Evolutionary conservation across 2,888 invertebrate genomes (phyloP), one percentile per base, ranked within the genome.

Genomic region (Lysandra bellargus): DNA sequence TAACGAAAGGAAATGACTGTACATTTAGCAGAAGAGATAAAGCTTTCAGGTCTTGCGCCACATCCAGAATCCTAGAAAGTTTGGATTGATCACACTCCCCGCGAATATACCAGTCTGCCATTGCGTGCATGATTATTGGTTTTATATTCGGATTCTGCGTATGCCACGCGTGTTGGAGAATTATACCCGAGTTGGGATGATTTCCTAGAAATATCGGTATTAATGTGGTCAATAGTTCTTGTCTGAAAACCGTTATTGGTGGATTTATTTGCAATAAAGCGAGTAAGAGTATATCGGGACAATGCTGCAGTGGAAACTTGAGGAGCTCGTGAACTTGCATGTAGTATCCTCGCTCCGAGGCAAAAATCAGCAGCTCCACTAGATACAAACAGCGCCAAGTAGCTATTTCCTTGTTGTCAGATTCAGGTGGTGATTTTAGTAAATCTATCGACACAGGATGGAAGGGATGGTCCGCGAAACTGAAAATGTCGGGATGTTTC

Each of bases 111-210:
- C 99, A 99, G 83, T 99, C 99, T 0, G 98, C 98, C 99, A 99
- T 99, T 1, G 98, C 97, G 86, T 98, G 98, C 97, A 99, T 98
- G 81, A 99, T 97, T 80, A 98, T 96, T 2, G 97, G 96, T 83
- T 97, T 97, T 79, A 98, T 95, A 83, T 95, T 96, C 30, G 95
- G 95, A 84, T 96, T 96, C 86, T 97, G 97, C 79, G 97, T 96
- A 88, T 98, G 98, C 99, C 99, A 99, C 4, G 98, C 98, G 88
- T 98, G 98, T 90, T 99, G 99, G 79, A 99, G 94, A 82, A 99
- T 98, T n/a, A 98, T 98, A 44, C 97, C 98, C 0, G 99, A 98
- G 91, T 99, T 99, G 0, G 98, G 98, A 94, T 99, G 99, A 92
- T 98, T 99, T 61, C 97, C 97, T 80, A 99, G 95, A 92, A 99